Conservation (phyloP, 2,797 vertebrate species). For the Chromis chromis region DNA sequence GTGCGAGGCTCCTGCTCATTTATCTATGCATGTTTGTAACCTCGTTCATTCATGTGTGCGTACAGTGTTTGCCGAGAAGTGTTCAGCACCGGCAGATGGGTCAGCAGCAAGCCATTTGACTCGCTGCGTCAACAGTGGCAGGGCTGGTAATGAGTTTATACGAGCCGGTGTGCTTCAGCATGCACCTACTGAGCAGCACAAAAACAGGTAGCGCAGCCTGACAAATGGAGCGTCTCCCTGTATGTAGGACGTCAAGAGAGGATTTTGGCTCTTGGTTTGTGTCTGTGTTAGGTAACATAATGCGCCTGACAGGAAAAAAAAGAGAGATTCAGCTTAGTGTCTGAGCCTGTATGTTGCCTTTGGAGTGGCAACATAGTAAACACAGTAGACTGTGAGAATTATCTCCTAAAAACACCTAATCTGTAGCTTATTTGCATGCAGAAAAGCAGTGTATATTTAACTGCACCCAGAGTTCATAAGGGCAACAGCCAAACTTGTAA, state of each 20-base stretch:
- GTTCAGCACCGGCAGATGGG: constrained; percentile 57
- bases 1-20: constrained; percentile 10
- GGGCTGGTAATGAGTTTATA: constrained; percentile 56
- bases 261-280: background rate
- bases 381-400: background rate
- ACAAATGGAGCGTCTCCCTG: background rate
- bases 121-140: constrained; percentile 62
- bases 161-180: constrained; percentile 7
- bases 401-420: constrained; percentile 22
- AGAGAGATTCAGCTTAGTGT: constrained; percentile 18
- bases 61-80: constrained; percentile 18
- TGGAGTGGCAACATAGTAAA: constrained; percentile 9
- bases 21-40: constrained; percentile 13
- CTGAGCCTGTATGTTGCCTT: constrained; percentile 12
- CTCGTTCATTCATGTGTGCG: constrained; percentile 28
- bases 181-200: constrained; percentile 20
- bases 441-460: background rate
- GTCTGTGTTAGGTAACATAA: background rate
- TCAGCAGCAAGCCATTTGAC: constrained; percentile 66
- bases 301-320: too few species aligned
- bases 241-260: background rate
- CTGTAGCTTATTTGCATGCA: constrained; percentile 16
- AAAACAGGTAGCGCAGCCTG: constrained; percentile 21
- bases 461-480: background rate
- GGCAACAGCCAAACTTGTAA: background rate